phyloP scores from a whole-genome alignment of 2,113 vertebrate genomes.

The Scytalopus superciliaris region DNA sequence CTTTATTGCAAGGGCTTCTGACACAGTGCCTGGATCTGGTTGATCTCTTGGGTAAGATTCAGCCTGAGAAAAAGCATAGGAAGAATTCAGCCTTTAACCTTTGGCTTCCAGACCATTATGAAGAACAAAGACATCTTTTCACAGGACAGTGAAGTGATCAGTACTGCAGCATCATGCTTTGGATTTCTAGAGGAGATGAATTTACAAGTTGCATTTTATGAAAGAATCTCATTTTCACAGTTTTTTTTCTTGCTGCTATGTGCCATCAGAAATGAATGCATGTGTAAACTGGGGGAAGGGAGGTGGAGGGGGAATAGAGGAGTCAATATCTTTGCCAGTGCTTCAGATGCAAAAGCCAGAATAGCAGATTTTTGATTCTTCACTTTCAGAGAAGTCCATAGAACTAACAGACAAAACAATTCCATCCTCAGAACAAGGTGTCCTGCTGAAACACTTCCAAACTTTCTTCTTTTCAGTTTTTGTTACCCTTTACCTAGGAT shows the following conservation, averaged over 20 bases:
- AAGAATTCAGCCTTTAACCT: constrained; percentile 37
- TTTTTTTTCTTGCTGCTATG: neutral
- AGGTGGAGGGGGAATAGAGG: rapidly evolving
- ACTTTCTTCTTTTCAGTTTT: neutral
- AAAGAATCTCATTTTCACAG: neutral
- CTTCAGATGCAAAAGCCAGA: neutral
- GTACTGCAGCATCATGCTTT: neutral
- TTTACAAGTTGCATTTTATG: neutral
- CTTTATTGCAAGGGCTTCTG: neutral
- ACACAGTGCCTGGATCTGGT: neutral
- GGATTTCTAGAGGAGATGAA: neutral
- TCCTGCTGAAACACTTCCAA: neutral
- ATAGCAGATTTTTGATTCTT: neutral
- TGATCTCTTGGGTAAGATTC: neutral
- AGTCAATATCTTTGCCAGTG: neutral
- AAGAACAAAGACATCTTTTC: constrained; percentile 25
- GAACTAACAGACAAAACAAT: neutral
- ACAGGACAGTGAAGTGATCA: neutral
- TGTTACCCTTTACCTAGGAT: neutral
- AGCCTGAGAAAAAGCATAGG: neutral
- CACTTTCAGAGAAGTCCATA: neutral
- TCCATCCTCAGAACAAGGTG: neutral
- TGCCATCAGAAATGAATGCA: neutral
- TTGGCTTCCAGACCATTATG: neutral
- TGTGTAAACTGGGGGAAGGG: neutral